phyloP scores from a whole-genome alignment of 2,113 vertebrate genomes.

The Alectura lathami region DNA sequence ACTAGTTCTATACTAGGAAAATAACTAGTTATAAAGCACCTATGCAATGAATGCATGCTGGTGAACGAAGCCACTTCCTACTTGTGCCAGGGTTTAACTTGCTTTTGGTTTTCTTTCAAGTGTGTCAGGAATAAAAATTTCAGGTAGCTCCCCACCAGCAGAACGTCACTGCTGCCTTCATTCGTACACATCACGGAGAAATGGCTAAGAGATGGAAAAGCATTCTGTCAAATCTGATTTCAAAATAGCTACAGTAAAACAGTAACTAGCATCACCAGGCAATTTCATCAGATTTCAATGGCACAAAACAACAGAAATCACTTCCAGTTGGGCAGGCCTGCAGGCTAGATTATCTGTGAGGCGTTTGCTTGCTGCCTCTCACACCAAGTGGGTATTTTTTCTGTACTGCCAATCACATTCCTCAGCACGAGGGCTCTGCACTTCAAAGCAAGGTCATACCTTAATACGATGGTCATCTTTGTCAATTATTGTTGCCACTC shows the following conservation, averaged over 20 bases:
- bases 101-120: not conserved
- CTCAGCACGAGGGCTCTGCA: not conserved
- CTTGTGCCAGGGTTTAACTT: not conserved
- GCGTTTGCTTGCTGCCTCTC: not conserved
- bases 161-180: not conserved
- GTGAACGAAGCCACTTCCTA: not conserved
- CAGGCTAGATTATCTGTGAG: not conserved
- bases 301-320: not conserved
- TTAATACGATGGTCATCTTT: conserved; percentile 82
- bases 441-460: conserved; percentile 59
- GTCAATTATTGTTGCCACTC: conserved; percentile 81
- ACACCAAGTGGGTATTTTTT: not conserved
- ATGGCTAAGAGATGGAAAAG: not conserved
- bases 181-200: not conserved
- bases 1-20: not conserved
- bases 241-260: not conserved
- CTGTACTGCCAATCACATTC: not conserved
- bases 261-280: not conserved
- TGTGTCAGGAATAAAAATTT: not conserved
- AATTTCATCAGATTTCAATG: not conserved
- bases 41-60: not conserved
- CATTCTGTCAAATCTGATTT: not conserved
- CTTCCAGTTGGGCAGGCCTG: not conserved
- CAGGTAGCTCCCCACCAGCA: not conserved
- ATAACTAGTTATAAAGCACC: not conserved